These are phyloP conservation scores for Vultur gryphus DNA, from an alignment of 2,797 vertebrate genomes.

Conservation along the genomic window DNA sequence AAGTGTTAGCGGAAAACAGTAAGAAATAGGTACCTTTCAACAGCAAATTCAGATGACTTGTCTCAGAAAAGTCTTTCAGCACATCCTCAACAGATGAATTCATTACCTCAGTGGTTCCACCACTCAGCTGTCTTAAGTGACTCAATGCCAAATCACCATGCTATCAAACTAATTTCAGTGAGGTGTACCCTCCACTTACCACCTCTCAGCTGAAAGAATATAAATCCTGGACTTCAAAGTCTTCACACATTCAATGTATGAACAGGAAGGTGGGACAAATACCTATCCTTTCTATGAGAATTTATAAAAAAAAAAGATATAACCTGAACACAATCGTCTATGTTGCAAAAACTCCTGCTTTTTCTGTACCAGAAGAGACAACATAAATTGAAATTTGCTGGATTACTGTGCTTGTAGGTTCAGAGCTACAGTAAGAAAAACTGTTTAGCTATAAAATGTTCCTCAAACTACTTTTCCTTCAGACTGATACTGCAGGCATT, in stretches of 20 bases:
- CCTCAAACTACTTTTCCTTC: not conserved
- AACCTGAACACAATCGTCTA: not conserved
- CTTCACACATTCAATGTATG: not conserved
- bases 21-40: not conserved
- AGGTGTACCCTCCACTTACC: not conserved
- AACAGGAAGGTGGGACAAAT: not conserved
- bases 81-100: not conserved
- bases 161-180: not conserved
- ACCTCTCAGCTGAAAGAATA: not conserved
- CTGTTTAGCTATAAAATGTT: not conserved
- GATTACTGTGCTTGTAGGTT: not conserved
- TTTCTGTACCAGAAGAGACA: not conserved
- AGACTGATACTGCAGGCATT: not conserved
- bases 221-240: not conserved
- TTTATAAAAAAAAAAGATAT: not conserved
- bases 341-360: not conserved
- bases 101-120: not conserved
- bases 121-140: not conserved
- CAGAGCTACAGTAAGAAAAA: not conserved
- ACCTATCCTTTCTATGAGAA: not conserved
- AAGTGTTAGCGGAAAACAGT: not conserved
- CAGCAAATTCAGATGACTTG: not conserved
- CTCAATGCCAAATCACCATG: not conserved
- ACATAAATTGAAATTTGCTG: not conserved
- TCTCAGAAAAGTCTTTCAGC: not conserved